Evolutionary conservation across 2,888 invertebrate genomes (phyloP), one percentile per base, ranked within the genome.

Genomic region (Sphinx pinastri): DNA sequence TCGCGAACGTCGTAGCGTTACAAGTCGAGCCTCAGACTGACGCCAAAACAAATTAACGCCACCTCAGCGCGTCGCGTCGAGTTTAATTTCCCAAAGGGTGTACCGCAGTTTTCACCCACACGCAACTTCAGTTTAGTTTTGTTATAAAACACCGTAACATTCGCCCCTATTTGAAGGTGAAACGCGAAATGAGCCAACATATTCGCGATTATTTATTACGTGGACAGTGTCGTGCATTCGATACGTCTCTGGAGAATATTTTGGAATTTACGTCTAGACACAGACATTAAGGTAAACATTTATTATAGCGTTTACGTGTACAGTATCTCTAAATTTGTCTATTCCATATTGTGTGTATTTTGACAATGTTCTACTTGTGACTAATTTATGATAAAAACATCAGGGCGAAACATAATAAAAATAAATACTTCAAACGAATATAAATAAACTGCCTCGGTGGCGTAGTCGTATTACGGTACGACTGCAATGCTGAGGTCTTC

Each of bases 61-160:
- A 83, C 83, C 82, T 84, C 86, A 76, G 80, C 79, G 81, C 81
- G 78, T 79, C 77, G 79, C 84, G 77, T 79, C 79, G 84, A 88
- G 88, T 91, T 91, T 90, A 90, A 93, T 93, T 93, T 93, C 93
- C 93, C 93, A 87, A 77, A 81, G 91, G 92, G 84, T 83, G 81
- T 77, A 76, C 81, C 83, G 79, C 86, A 84, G 83, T 86, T 85
- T 84, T 85, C 84, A 79, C 77, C 75, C 73, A 74, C 81, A 82
- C 80, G 77, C 82, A 80, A 81, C 80, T 74, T 75, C 66, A 73
- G 72, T 57, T 71, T 76, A 79, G 79, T 82, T 83, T 83, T 81
- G 82, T 83, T 73, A 79, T 80, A 81, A 83, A 80, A 82, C 81
- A 77, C 69, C 67, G 63, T 55, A 67, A 66, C 55, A 47, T 70